Conservation (phyloP, 2,113 vertebrate species). For the Carassius carassius region DNA sequence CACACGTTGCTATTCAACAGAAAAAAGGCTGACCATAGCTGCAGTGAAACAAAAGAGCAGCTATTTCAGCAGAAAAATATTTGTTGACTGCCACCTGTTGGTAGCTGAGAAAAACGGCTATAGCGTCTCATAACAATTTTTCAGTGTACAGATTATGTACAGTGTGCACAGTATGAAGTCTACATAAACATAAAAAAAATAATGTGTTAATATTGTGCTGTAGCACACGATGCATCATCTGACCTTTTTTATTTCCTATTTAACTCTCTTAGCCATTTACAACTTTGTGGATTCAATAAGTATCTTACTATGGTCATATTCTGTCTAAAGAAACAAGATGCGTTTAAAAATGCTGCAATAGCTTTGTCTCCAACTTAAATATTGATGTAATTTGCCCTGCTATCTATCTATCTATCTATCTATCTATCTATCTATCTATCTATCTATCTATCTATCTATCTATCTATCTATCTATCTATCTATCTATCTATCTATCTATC, state of each 20-base stretch:
- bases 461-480: no score
- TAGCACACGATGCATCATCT: not conserved
- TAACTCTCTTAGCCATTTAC: no score
- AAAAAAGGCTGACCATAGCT: not conserved
- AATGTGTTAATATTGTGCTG: not conserved
- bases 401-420: no score
- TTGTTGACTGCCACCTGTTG: conserved; percentile 46
- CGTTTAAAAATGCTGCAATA: no score
- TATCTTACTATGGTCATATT: not conserved
- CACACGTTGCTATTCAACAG: not conserved
- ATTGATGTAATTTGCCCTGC: no score
- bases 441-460: no score
- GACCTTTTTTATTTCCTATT: not conserved
- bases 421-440: no score
- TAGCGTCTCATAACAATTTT: not conserved
- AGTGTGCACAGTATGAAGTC: not conserved
- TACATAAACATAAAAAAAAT: no score
- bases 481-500: no score
- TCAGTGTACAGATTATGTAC: not conserved
- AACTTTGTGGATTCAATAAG: not conserved
- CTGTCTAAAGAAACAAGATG: not conserved
- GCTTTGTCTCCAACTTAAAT: no score
- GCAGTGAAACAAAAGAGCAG: not conserved
- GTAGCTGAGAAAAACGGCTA: not conserved
- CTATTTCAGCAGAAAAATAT: conserved; percentile 13